These are phyloP conservation scores for Cartodere bifasciata DNA, from an alignment of 2,888 invertebrate species.

Conservation along the genomic window DNA sequence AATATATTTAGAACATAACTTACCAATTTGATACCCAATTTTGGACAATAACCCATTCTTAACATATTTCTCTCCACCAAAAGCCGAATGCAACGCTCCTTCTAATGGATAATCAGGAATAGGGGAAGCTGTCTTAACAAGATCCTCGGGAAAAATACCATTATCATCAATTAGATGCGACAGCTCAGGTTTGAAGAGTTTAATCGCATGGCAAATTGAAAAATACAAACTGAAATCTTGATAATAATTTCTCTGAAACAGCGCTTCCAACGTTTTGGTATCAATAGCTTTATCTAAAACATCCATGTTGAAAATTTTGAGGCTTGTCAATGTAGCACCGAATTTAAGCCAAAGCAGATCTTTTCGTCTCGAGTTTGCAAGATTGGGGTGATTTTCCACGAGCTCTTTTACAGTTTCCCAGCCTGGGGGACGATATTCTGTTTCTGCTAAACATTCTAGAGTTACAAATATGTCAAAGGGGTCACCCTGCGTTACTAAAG, in stretches of 20 bases:
- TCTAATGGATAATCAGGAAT: slow-evolving; percentile 35
- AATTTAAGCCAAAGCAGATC: slow-evolving; percentile 42
- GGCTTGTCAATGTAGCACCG: slow-evolving; percentile 42
- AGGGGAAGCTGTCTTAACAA: slow-evolving; percentile 33
- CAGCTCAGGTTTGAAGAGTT: slow-evolving; percentile 24
- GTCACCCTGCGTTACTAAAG: slow-evolving; percentile 32
- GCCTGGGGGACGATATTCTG: slow-evolving; percentile 45
- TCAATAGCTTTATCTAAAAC: slow-evolving; percentile 42
- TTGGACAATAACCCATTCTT: slow-evolving; percentile 41
- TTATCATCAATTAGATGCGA: slow-evolving; percentile 30
- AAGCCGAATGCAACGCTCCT: slow-evolving; percentile 37
- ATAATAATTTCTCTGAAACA: slow-evolving; percentile 18
- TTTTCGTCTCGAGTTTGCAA: slow-evolving; percentile 12
- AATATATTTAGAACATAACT: slow-evolving; percentile 4
- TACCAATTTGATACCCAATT: slow-evolving; percentile 26
- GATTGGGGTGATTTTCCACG: slow-evolving; percentile 16
- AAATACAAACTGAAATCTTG: slow-evolving; percentile 19
- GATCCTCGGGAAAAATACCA: slow-evolving; percentile 23
- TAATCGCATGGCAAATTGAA: slow-evolving; percentile 40
- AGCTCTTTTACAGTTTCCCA: slow-evolving; percentile 39
- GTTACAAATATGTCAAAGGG: slow-evolving; percentile 38
- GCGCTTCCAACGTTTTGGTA: slow-evolving; percentile 33
- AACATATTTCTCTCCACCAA: slow-evolving; percentile 46
- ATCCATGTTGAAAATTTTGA: slow-evolving; percentile 44
- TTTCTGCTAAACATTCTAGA: slow-evolving; percentile 37